Percentiles rank a stretch among this genome's conserved stretches.
Evolutionary conservation across 2,113 vertebrate species (phyloP).

Genomic region (Saimiri boliviensis): DNA sequence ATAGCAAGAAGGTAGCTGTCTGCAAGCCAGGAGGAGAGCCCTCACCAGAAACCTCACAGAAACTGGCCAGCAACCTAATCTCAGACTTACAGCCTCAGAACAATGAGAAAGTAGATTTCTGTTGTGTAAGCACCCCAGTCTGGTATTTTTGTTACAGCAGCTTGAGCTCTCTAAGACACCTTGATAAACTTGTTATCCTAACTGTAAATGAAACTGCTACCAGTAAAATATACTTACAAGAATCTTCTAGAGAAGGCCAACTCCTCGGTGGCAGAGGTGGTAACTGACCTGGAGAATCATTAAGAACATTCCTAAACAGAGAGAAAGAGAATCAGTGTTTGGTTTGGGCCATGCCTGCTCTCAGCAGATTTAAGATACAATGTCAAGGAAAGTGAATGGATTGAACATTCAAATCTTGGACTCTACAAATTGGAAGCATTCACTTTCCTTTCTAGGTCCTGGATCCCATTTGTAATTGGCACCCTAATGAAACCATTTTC

Average conservation of each 20-base stretch:
- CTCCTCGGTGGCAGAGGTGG: conserved; percentile 68
- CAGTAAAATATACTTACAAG: conserved; percentile 57
- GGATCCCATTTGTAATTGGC: not conserved
- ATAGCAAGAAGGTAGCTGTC: not conserved
- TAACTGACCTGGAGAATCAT: not conserved
- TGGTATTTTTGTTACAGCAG: not conserved
- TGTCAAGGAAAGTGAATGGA: not conserved
- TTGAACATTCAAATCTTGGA: not conserved
- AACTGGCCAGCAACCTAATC: not conserved
- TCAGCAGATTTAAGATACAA: not conserved
- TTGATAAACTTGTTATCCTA: not conserved
- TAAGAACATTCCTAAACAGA: conserved; percentile 60
- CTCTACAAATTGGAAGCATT: not conserved
- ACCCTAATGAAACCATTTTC: not conserved
- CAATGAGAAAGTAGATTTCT: not conserved
- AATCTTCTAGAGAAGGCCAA: not conserved
- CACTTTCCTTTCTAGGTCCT: not conserved
- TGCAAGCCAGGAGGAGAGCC: not conserved
- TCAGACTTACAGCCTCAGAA: not conserved
- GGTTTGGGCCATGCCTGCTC: not conserved
- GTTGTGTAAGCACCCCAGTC: not conserved
- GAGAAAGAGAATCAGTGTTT: not conserved
- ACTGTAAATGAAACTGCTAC: not conserved
- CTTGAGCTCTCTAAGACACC: not conserved
- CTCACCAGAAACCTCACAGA: not conserved